A percentile compares a stretch with the other conserved stretches of the same genome.
Conservation (phyloP, 2,113 vertebrate species). For the Scomber colias region DNA sequence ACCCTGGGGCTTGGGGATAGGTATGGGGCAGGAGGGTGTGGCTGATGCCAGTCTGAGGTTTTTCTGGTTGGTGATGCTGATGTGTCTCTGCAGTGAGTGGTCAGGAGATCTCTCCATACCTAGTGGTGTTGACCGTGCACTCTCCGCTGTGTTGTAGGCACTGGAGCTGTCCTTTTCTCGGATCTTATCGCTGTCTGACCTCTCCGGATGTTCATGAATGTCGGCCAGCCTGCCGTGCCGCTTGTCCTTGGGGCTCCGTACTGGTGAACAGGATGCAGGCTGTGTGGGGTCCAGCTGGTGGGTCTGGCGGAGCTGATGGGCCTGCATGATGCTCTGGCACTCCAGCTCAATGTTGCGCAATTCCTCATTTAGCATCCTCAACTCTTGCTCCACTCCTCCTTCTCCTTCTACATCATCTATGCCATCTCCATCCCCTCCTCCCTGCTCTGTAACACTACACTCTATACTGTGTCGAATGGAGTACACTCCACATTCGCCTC, state of each 20-base stretch:
- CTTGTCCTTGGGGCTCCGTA: slow-evolving; percentile 66
- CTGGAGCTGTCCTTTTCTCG: slow-evolving; percentile 94
- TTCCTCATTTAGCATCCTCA: slow-evolving; percentile 95
- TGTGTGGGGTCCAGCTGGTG: slow-evolving; percentile 55
- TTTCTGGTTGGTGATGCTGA: slow-evolving; percentile 92
- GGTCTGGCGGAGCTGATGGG: slow-evolving; percentile 89
- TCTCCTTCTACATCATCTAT: slow-evolving; percentile 43
- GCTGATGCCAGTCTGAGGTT: slow-evolving; percentile 85
- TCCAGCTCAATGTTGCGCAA: slow-evolving; percentile 94
- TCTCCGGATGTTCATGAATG: slow-evolving; percentile 91
- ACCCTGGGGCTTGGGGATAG: slow-evolving; percentile 70
- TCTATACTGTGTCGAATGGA: slow-evolving; percentile 93
- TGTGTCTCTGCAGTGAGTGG: slow-evolving; percentile 89
- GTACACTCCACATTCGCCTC: slow-evolving; percentile 91
- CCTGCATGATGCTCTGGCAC: slow-evolving; percentile 97
- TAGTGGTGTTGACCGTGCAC: slow-evolving; percentile 91
- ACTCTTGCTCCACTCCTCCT: slow-evolving; percentile 90
- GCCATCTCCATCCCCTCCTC: slow-evolving; percentile 63
- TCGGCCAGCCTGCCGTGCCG: slow-evolving; percentile 88
- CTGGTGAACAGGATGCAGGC: slow-evolving; percentile 36
- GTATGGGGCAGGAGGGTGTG: slow-evolving; percentile 55
- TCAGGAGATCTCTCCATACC: slow-evolving; percentile 91
- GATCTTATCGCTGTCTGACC: slow-evolving; percentile 82
- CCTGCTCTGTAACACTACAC: slow-evolving; percentile 88
- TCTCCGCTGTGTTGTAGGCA: slow-evolving; percentile 96